Evolutionary conservation across 2,888 invertebrate species (phyloP).

Genomic region (Spisula subtruncata): DNA sequence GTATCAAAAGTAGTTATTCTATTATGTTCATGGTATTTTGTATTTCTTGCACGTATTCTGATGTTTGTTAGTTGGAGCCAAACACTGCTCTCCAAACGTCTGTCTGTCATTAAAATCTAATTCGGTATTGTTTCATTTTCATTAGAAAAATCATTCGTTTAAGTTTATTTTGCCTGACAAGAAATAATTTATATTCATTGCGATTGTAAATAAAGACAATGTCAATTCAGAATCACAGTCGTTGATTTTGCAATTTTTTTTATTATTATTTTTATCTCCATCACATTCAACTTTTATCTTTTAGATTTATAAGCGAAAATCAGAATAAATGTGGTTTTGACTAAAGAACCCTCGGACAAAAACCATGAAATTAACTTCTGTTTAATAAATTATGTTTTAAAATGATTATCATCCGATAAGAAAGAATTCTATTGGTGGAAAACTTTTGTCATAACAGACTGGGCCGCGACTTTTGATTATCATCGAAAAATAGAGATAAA

Average conservation of each 20-base stretch:
- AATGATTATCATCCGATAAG: conserved; percentile 10
- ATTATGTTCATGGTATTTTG: neutral
- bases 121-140: neutral
- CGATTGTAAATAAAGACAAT: conserved; percentile 19
- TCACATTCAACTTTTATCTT: neutral
- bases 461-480: neutral
- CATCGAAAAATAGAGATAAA: neutral
- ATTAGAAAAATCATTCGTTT: neutral
- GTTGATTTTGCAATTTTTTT: neutral
- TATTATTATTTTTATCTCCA: neutral
- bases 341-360: neutral
- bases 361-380: neutral
- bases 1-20: neutral
- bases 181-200: neutral
- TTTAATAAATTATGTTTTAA: conserved; percentile 1
- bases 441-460: neutral
- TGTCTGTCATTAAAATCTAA: neutral
- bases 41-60: neutral
- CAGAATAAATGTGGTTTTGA: neutral
- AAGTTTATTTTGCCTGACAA: neutral
- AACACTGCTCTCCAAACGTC: neutral
- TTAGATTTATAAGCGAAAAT: neutral
- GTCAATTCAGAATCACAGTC: neutral
- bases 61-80: neutral
- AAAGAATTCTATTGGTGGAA: neutral